Evolutionary conservation across 2,113 vertebrate genomes (phyloP).

Genomic region (Pollachius pollachius): DNA sequence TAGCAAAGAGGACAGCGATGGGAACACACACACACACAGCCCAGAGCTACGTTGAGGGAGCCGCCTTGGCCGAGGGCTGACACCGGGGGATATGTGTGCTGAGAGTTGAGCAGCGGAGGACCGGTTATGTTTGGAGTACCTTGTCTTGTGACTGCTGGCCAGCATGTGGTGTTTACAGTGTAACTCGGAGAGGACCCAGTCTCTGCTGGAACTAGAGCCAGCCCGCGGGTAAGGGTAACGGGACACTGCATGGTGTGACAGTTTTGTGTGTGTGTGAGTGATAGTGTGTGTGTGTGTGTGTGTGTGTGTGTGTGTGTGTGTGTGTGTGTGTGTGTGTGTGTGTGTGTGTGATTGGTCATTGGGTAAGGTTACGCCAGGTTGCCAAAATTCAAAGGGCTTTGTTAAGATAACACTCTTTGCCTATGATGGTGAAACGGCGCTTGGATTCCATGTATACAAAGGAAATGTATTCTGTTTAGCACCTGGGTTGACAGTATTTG

Average conservation of each 20-base stretch:
- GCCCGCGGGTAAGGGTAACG: slow-evolving; percentile 84
- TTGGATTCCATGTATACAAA: neutral
- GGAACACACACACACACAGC: neutral
- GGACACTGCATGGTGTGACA: slow-evolving; percentile 10
- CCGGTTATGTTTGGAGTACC: slow-evolving; percentile 48
- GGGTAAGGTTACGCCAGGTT: slow-evolving; percentile 30
- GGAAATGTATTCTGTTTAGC: neutral
- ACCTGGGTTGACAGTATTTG: neutral
- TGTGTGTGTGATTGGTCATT: slow-evolving; percentile 22
- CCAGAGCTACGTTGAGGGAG: slow-evolving; percentile 14
- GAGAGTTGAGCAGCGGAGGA: slow-evolving; percentile 28
- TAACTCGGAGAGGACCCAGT: slow-evolving; percentile 92
- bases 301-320: neutral
- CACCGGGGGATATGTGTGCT: slow-evolving; percentile 22
- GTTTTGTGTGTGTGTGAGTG: slow-evolving; percentile 4
- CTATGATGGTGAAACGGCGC: slow-evolving; percentile 11
- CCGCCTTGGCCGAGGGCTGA: slow-evolving; percentile 24
- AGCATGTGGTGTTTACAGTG: slow-evolving; percentile 97
- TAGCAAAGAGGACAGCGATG: neutral
- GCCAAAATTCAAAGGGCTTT: slow-evolving; percentile 22
- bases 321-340: neutral
- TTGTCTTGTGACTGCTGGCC: slow-evolving; percentile 39
- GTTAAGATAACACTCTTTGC: slow-evolving; percentile 24
- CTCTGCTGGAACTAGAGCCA: slow-evolving; percentile 89
- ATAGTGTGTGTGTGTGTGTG: neutral